Conservation (phyloP, 2,797 vertebrate genomes). For the Enteromius fasciolatus region DNA sequence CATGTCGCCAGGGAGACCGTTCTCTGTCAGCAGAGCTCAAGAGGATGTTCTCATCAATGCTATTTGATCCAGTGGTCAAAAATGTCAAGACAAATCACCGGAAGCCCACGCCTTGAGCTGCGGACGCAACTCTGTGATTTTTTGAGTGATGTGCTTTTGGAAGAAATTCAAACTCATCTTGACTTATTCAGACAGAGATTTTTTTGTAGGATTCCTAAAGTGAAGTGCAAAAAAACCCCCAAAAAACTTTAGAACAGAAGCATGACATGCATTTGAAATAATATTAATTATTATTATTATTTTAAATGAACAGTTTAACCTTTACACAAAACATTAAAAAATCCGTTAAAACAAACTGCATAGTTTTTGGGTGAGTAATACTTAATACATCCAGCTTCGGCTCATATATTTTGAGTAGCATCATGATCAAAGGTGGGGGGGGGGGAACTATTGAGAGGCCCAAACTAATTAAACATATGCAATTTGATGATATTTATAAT, state of each 20-base stretch:
- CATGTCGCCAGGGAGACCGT: constrained; percentile 36
- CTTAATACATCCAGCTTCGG: background rate
- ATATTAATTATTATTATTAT: background rate
- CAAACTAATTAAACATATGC: background rate
- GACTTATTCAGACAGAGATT: background rate
- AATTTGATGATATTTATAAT: background rate
- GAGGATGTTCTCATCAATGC: background rate
- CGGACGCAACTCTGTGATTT: background rate
- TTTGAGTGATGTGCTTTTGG: background rate
- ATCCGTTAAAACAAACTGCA: too few species aligned
- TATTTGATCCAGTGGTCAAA: constrained; percentile 17
- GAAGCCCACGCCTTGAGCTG: background rate
- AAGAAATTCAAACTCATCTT: background rate
- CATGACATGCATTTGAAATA: background rate
- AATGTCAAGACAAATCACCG: constrained; percentile 20
- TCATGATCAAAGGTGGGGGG: too few species aligned
- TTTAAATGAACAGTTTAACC: too few species aligned
- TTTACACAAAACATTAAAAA: too few species aligned
- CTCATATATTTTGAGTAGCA: background rate
- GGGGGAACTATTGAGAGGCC: too few species aligned
- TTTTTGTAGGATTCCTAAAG: background rate
- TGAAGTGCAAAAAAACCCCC: too few species aligned
- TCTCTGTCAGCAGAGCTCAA: constrained; percentile 11
- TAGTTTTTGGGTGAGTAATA: background rate
- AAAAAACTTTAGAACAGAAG: background rate